These are phyloP conservation scores for Limanda limanda DNA, from an alignment of 2,113 vertebrate genomes.

Conservation along the genomic window DNA sequence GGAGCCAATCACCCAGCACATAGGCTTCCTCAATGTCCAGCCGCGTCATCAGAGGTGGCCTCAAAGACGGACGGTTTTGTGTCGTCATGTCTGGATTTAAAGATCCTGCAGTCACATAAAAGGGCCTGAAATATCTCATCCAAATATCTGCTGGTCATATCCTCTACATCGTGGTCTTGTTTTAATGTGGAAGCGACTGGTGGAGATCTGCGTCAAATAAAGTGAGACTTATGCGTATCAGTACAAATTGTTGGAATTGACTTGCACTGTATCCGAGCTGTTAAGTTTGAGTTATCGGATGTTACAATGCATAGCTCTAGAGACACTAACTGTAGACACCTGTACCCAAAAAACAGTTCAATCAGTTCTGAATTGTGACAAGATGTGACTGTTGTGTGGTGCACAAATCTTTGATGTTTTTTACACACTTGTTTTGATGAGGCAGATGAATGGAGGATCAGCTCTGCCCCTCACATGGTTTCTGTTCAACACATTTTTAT, in stretches of 20 bases:
- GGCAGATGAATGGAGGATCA: slow-evolving; percentile 5
- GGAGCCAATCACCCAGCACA: slow-evolving; percentile 2
- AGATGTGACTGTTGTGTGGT: neutral
- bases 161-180: neutral
- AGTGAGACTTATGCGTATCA: neutral
- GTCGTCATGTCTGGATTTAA: neutral
- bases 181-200: slow-evolving; percentile 20
- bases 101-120: slow-evolving; percentile 24
- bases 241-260: slow-evolving; percentile 26
- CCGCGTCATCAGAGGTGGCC: neutral
- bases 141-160: neutral
- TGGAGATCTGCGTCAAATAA: neutral
- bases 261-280: slow-evolving; percentile 48
- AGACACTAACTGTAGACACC: slow-evolving; percentile 72
- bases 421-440: neutral
- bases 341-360: neutral
- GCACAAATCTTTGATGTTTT: neutral
- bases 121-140: slow-evolving; percentile 3
- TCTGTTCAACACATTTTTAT: neutral
- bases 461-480: slow-evolving; percentile 3
- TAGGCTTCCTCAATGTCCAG: neutral
- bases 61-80: neutral
- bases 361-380: slow-evolving; percentile 7
- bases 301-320: slow-evolving; percentile 44
- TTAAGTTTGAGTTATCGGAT: neutral